Evolutionary conservation across 2,888 invertebrate species (phyloP).

Genomic region (Drosophila neoperkinsi): DNA sequence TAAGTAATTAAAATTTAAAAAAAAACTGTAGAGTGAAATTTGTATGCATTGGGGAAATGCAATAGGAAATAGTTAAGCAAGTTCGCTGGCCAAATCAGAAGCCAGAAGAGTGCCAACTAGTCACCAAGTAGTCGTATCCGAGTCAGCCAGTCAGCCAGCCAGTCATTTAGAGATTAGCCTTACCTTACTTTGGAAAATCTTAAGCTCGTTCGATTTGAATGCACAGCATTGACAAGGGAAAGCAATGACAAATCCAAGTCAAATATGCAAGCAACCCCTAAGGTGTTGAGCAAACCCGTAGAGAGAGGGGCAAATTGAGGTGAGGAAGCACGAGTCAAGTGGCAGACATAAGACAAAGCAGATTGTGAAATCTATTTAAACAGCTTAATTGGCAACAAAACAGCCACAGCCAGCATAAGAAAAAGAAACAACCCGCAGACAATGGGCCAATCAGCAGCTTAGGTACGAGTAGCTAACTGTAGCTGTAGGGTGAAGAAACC

Average conservation of each 20-base stretch:
- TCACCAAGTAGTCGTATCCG: conserved; percentile 35
- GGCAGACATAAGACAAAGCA: conserved; percentile 54
- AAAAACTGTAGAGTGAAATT: not conserved
- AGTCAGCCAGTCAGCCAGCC: conserved; percentile 14
- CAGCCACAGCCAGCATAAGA: conserved; percentile 22
- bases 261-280: conserved; percentile 68
- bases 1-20: not conserved
- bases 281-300: not conserved
- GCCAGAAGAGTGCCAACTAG: conserved; percentile 63
- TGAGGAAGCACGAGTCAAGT: conserved; percentile 48
- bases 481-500: conserved; percentile 54
- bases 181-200: conserved; percentile 65
- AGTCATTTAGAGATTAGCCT: conserved; percentile 60
- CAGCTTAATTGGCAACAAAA: conserved; percentile 74
- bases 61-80: conserved; percentile 46
- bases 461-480: conserved; percentile 13
- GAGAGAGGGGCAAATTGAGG: not conserved
- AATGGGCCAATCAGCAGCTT: conserved; percentile 64
- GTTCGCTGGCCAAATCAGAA: conserved; percentile 77
- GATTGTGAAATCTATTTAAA: conserved; percentile 76
- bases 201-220: conserved; percentile 75
- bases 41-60: conserved; percentile 5
- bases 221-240: conserved; percentile 40
- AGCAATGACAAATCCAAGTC: conserved; percentile 82
- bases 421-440: conserved; percentile 41